These are phyloP conservation scores for Aphaenogaster floridana DNA, from an alignment of 1,140 invertebrate species.

Conservation along the genomic window DNA sequence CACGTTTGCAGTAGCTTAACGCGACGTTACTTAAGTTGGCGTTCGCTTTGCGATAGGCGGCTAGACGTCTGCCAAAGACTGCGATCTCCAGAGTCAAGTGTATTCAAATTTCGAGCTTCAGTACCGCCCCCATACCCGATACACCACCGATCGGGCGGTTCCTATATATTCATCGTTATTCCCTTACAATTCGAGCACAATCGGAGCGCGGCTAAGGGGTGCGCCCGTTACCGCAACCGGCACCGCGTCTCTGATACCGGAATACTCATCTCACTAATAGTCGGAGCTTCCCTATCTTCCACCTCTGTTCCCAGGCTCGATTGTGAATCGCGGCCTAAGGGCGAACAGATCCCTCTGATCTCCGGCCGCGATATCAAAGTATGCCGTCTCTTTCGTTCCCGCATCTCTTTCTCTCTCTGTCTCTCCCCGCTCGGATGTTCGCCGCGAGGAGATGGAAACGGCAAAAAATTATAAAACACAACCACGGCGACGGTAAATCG, in stretches of 20 bases:
- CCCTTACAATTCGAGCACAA: conserved; percentile 61
- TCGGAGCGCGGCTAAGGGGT: conserved; percentile 55
- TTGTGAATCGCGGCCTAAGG: conserved; percentile 63
- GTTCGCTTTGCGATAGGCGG: conserved; percentile 2
- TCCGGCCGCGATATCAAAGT: conserved; percentile 57
- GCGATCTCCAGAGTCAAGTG: conserved; percentile 25
- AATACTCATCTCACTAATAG: conserved; percentile 65
- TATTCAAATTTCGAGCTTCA: conserved; percentile 55
- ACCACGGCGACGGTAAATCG: conserved; percentile 57
- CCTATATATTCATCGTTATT: conserved; percentile 59
- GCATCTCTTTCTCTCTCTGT: conserved; percentile 5
- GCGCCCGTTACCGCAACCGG: conserved; percentile 59
- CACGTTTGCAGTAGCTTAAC: not conserved
- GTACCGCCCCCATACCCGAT: not conserved
- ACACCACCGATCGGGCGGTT: conserved; percentile 23
- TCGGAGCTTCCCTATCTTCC: conserved; percentile 60
- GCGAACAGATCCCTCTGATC: conserved; percentile 62
- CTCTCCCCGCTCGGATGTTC: conserved; percentile 10
- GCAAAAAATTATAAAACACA: conserved; percentile 62
- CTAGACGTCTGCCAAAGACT: conserved; percentile 23
- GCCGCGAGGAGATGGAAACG: conserved; percentile 47
- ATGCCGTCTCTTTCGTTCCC: conserved; percentile 39
- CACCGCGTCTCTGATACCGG: conserved; percentile 62
- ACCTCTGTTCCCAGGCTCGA: conserved; percentile 56
- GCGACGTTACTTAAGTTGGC: conserved; percentile 14